These are phyloP conservation scores for Leptinotarsa lineolata DNA, from an alignment of 1,140 invertebrate genomes.

Conservation along the genomic window DNA sequence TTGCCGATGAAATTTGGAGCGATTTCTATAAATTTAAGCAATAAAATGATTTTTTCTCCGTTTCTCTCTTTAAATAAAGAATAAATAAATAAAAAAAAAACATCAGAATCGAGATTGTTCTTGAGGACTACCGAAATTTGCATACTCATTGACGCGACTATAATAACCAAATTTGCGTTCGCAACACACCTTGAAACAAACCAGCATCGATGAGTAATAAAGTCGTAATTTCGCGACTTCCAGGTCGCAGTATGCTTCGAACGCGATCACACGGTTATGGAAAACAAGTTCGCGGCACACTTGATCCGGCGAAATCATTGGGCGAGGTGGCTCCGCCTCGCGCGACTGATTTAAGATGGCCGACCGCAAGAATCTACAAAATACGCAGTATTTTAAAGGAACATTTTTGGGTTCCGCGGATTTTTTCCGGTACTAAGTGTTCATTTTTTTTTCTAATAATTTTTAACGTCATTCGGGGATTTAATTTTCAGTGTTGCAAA, in stretches of 20 bases:
- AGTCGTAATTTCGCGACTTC: background rate
- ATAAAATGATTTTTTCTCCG: too few species aligned
- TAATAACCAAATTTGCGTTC: too few species aligned
- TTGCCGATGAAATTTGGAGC: too few species aligned
- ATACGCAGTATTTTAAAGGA: constrained; percentile 6
- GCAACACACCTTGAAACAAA: too few species aligned
- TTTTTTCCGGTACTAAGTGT: background rate
- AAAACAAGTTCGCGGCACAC: constrained; percentile 21
- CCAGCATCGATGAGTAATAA: background rate
- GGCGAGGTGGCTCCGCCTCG: constrained; percentile 43
- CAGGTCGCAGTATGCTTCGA: background rate
- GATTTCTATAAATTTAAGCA: too few species aligned
- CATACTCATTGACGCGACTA: too few species aligned
- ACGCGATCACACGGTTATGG: background rate
- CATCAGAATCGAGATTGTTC: too few species aligned
- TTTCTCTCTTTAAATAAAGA: too few species aligned
- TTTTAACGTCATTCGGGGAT: too few species aligned
- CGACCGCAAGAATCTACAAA: constrained; percentile 38
- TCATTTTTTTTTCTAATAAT: background rate
- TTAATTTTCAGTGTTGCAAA: too few species aligned
- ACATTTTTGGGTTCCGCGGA: constrained; percentile 1
- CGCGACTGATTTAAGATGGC: constrained; percentile 47
- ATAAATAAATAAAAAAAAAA: too few species aligned
- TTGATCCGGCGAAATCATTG: constrained; percentile 38
- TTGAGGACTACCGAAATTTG: too few species aligned